Evolutionary conservation across 1,140 invertebrate genomes (phyloP).

Genomic region (Bradysia coprophila): DNA sequence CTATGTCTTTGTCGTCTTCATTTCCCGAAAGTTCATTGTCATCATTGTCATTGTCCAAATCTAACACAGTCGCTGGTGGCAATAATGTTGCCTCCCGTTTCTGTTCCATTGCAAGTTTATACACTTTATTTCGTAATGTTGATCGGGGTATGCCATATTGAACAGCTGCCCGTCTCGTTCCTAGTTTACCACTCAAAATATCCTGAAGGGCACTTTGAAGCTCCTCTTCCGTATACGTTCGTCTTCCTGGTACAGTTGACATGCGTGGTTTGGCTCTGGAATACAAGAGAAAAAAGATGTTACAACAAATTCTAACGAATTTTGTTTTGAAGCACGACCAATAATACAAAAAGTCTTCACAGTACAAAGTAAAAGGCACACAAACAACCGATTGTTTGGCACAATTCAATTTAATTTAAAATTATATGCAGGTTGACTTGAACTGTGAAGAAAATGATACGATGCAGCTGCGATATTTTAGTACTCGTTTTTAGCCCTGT

Average conservation of each 20-base stretch:
- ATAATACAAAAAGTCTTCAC: not conserved
- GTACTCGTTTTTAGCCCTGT: too few relatives aligned
- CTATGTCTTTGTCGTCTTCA: constrained; percentile 26
- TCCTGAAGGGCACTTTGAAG: constrained; percentile 75
- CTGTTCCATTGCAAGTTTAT: constrained; percentile 60
- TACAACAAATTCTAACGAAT: constrained; percentile 2
- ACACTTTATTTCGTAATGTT: constrained; percentile 85
- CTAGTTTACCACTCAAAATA: constrained; percentile 80
- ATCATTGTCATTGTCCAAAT: constrained; percentile 20
- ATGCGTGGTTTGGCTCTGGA: constrained; percentile 40
- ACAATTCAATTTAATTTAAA: not conserved
- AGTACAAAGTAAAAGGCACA: too few relatives aligned
- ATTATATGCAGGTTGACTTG: too few relatives aligned
- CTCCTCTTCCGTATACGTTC: constrained; percentile 82
- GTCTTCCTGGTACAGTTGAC: constrained; percentile 35
- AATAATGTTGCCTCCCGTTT: constrained; percentile 35
- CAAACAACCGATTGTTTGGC: not conserved
- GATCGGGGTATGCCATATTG: constrained; percentile 91
- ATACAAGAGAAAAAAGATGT: constrained; percentile 11
- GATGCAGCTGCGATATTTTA: too few relatives aligned
- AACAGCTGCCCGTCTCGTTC: constrained; percentile 76
- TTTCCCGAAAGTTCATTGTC: constrained; percentile 37
- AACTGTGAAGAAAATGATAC: too few relatives aligned
- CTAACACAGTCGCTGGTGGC: constrained; percentile 18
- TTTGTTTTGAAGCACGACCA: not conserved